These are phyloP conservation scores for Poeciliopsis turneri DNA, from an alignment of 2,797 vertebrate species.

Conservation along the genomic window DNA sequence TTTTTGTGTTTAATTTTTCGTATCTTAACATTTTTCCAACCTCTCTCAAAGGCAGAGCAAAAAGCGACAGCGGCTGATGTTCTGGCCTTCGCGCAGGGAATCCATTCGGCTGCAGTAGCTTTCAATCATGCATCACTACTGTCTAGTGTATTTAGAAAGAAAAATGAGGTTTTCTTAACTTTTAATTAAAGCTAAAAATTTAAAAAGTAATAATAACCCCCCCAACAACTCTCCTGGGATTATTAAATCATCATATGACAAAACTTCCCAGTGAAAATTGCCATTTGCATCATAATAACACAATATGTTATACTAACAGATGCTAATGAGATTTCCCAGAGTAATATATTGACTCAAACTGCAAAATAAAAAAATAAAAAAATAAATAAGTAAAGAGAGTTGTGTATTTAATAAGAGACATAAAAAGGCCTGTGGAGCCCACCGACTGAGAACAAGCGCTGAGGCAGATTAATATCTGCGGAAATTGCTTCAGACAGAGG, in stretches of 20 bases:
- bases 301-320: constrained; percentile 8
- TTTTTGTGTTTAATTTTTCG: too few relatives aligned
- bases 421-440: constrained; percentile 24
- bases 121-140: not conserved
- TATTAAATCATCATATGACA: not conserved
- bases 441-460: constrained; percentile 11
- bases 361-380: not conserved
- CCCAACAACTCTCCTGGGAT: not conserved
- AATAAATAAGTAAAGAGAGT: not conserved
- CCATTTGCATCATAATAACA: constrained; percentile 10
- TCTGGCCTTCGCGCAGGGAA: not conserved
- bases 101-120: not conserved
- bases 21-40: too few relatives aligned
- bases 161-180: not conserved
- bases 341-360: constrained; percentile 2
- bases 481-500: constrained; percentile 33
- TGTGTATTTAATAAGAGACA: constrained; percentile 12
- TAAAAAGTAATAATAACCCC: too few relatives aligned
- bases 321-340: not conserved
- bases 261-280: not conserved
- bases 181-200: not conserved
- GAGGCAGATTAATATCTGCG: constrained; percentile 38
- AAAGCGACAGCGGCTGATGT: too few relatives aligned
- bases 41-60: too few relatives aligned
- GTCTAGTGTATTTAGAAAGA: too few relatives aligned